These are phyloP conservation scores for Melopsittacus undulatus DNA, from an alignment of 2,797 vertebrate species.

Conservation along the genomic window DNA sequence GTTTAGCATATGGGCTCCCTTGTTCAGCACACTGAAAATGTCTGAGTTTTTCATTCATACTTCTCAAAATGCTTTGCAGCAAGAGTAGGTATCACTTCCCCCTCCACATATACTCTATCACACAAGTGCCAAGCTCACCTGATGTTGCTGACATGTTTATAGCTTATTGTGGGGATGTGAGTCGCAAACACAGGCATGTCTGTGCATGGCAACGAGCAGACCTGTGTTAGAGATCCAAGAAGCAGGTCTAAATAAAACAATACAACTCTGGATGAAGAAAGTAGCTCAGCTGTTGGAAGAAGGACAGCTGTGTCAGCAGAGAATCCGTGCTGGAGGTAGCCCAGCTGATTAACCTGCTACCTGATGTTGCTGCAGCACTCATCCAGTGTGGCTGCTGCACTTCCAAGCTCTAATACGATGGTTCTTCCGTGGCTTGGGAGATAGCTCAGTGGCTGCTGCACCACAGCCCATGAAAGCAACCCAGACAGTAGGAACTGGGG, in stretches of 20 bases:
- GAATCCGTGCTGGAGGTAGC: background rate
- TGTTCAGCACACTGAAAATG: background rate
- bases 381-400: background rate
- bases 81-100: background rate
- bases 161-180: background rate
- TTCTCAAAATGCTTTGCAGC: slow-evolving; percentile 17
- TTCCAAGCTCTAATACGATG: background rate
- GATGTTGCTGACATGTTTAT: background rate
- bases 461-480: background rate
- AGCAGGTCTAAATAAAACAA: background rate
- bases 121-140: background rate
- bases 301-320: background rate
- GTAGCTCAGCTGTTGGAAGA: background rate
- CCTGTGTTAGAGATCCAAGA: background rate
- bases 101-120: background rate
- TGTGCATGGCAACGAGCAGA: background rate
- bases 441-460: background rate
- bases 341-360: background rate
- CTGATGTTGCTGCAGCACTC: background rate
- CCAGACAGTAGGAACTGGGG: background rate
- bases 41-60: background rate
- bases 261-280: background rate
- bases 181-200: background rate
- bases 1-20: background rate
- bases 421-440: background rate